phyloP scores from a whole-genome alignment of 2,797 vertebrate genomes.

The Mus minutoides region DNA sequence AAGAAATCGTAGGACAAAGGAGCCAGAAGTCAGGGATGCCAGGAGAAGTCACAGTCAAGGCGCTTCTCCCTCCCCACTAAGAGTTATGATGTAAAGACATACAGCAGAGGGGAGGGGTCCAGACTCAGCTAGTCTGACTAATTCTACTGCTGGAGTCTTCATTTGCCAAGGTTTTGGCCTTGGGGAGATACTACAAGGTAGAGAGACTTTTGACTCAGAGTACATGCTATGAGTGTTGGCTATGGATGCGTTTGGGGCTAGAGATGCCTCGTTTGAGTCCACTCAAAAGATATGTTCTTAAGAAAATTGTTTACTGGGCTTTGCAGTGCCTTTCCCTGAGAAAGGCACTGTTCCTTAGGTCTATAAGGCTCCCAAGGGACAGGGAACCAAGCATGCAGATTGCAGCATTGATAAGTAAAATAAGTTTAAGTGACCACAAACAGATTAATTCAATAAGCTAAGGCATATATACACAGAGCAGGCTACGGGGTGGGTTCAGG shows the following conservation, averaged over 20 bases:
- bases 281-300: neutral
- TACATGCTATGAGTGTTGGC: neutral
- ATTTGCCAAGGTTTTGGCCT: neutral
- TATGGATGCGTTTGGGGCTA: neutral
- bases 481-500: neutral
- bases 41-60: neutral
- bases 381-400: neutral
- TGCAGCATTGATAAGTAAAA: neutral
- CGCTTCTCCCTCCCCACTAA: rapidly evolving
- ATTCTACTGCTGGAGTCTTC: neutral
- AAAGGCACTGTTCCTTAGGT: neutral
- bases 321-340: neutral
- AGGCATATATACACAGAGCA: neutral
- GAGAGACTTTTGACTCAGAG: neutral
- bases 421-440: neutral
- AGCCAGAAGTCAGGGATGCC: neutral
- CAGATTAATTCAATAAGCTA: neutral
- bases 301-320: neutral
- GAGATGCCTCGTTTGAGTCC: neutral
- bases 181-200: neutral
- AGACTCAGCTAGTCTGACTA: neutral
- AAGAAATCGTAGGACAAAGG: neutral
- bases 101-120: neutral
- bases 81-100: neutral
- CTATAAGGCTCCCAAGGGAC: neutral